Conservation (phyloP, 2,113 vertebrate genomes). For the Aix galericulata region DNA sequence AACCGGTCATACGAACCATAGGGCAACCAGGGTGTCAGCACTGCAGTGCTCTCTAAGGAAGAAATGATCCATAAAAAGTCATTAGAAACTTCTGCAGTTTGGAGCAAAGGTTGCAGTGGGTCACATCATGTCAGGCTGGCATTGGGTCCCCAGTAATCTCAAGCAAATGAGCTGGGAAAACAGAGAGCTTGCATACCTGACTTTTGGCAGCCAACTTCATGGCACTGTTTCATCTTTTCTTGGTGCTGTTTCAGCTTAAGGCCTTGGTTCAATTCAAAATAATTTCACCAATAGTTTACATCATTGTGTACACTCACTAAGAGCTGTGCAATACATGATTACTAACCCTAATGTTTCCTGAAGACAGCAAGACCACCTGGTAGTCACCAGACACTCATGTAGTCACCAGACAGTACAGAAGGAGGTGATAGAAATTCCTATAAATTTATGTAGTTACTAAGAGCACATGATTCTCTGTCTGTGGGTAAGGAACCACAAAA, state of each 20-base stretch:
- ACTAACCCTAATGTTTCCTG: background rate
- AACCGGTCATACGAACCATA: background rate
- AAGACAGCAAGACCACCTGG: background rate
- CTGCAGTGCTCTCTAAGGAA: background rate
- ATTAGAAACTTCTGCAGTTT: background rate
- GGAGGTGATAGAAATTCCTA: background rate
- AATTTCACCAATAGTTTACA: background rate
- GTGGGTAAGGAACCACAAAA: background rate
- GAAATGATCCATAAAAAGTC: background rate
- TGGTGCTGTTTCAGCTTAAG: background rate
- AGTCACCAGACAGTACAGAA: background rate
- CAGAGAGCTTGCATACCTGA: background rate
- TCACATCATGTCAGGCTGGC: background rate
- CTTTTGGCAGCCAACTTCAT: background rate
- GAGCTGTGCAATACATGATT: background rate
- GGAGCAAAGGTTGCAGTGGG: background rate
- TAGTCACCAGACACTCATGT: too few relatives aligned
- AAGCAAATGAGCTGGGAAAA: background rate
- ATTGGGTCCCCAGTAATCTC: background rate
- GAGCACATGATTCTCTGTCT: background rate
- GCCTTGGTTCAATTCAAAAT: background rate
- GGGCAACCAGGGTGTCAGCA: background rate
- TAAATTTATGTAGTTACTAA: rapidly evolving
- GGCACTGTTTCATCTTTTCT: background rate
- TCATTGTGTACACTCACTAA: background rate